Percentiles rank a stretch among this genome's conserved stretches.
Conservation (phyloP, 2,797 vertebrate species). For the Amphiprion clarkii region DNA sequence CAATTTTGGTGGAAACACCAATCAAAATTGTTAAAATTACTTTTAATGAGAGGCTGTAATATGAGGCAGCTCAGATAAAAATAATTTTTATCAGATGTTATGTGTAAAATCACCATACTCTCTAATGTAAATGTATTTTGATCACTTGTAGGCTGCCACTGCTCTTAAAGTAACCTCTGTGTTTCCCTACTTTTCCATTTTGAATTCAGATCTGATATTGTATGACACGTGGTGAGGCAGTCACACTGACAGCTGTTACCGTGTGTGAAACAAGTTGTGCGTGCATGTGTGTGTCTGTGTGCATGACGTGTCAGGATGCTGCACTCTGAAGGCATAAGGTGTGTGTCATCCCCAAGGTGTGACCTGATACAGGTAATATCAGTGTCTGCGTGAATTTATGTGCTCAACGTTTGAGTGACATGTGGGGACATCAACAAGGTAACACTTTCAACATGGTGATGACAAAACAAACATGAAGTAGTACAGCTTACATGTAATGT, state of each 20-base stretch:
- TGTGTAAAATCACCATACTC: slow-evolving; percentile 22
- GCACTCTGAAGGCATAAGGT: slow-evolving; percentile 46
- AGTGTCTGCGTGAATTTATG: slow-evolving; percentile 5
- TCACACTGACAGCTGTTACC: slow-evolving; percentile 34
- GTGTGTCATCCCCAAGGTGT: slow-evolving; percentile 56
- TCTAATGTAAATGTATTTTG: slow-evolving; percentile 12
- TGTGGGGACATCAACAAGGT: slow-evolving; percentile 32
- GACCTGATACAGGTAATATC: slow-evolving; percentile 54
- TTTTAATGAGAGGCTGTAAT: slow-evolving; percentile 15
- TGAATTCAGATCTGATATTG: slow-evolving; percentile 21
- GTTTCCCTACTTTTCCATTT: slow-evolving; percentile 6
- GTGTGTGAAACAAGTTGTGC: slow-evolving; percentile 40
- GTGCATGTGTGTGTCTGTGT: slow-evolving; percentile 20
- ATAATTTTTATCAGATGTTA: slow-evolving; percentile 5
- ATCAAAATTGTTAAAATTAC: slow-evolving; percentile 11
- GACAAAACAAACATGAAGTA: too few relatives aligned
- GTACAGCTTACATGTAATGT: too few relatives aligned
- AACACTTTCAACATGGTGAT: slow-evolving; percentile 42
- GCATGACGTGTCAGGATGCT: slow-evolving; percentile 51
- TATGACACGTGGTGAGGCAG: slow-evolving; percentile 32
- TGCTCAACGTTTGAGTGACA: background rate
- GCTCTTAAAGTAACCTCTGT: slow-evolving; percentile 2
- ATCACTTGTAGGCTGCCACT: slow-evolving; percentile 6
- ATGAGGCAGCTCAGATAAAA: slow-evolving; percentile 10
- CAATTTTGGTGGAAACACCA: background rate